These are phyloP conservation scores for Tragopan temminckii DNA, from an alignment of 2,797 vertebrate species.

Conservation along the genomic window DNA sequence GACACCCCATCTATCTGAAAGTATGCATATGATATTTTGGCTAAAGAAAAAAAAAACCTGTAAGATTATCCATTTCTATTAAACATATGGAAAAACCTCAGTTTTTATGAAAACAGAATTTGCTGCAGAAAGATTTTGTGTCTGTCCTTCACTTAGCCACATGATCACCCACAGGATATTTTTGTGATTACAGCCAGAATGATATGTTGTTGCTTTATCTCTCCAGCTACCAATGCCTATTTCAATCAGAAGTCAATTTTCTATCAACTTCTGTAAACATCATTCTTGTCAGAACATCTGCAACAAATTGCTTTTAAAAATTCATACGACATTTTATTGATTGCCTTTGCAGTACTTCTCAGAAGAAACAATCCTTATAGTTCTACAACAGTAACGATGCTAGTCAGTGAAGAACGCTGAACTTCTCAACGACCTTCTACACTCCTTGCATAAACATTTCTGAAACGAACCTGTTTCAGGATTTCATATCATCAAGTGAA, in stretches of 20 bases:
- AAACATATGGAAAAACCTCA: rapidly evolving
- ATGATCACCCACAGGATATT: not conserved
- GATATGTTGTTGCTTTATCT: not conserved
- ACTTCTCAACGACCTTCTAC: not conserved
- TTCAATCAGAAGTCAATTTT: constrained; percentile 29
- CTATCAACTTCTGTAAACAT: constrained; percentile 34
- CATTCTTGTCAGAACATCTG: constrained; percentile 21
- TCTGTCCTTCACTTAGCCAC: not conserved
- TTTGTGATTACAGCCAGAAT: not conserved
- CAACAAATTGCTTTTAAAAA: not conserved
- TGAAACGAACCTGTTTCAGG: not conserved
- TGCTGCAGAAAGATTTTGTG: not conserved
- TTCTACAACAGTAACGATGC: too few relatives aligned
- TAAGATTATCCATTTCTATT: not conserved
- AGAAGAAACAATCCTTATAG: not conserved
- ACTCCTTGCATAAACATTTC: not conserved
- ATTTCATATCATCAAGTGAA: not conserved
- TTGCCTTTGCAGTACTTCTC: not conserved
- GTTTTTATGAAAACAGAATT: not conserved
- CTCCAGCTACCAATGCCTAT: not conserved
- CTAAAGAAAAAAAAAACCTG: not conserved
- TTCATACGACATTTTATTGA: not conserved
- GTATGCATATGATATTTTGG: not conserved
- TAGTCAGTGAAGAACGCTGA: not conserved
- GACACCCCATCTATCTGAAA: not conserved